These are phyloP conservation scores for Penaeus chinensis DNA, from an alignment of 1,140 invertebrate genomes.

Conservation along the genomic window DNA sequence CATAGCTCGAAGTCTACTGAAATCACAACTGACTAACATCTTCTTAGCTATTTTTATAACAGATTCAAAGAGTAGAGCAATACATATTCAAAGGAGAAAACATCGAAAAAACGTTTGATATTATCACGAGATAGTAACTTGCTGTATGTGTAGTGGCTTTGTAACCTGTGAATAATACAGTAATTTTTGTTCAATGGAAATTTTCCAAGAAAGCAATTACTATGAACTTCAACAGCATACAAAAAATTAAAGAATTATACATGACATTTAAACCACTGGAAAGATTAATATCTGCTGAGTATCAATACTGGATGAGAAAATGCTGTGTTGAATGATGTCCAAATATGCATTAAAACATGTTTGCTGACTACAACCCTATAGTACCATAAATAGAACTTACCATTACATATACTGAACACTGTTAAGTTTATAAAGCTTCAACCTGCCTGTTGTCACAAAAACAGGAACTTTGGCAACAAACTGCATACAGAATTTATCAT, in stretches of 20 bases:
- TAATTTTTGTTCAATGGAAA: background rate
- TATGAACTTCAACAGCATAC: background rate
- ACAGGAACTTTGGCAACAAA: constrained; percentile 60
- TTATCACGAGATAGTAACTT: no score
- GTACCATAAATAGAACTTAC: constrained; percentile 50
- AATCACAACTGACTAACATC: no score
- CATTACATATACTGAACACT: constrained; percentile 50
- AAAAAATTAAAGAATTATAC: constrained; percentile 5
- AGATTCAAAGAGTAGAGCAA: no score
- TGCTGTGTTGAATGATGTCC: background rate
- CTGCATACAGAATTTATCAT: constrained; percentile 31
- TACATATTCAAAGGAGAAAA: no score
- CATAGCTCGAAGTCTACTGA: background rate
- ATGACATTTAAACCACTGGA: background rate
- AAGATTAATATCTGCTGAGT: constrained; percentile 7
- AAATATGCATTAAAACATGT: background rate
- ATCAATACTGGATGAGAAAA: constrained; percentile 33
- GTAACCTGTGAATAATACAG: background rate
- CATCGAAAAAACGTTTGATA: no score
- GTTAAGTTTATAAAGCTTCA: constrained; percentile 52
- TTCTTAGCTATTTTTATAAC: no score
- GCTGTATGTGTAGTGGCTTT: no score
- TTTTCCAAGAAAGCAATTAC: background rate
- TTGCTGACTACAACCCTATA: constrained; percentile 39
- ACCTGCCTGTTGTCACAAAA: constrained; percentile 43